Evolutionary conservation across 2,113 vertebrate species (phyloP).

Genomic region (Ochotona curzoniae): DNA sequence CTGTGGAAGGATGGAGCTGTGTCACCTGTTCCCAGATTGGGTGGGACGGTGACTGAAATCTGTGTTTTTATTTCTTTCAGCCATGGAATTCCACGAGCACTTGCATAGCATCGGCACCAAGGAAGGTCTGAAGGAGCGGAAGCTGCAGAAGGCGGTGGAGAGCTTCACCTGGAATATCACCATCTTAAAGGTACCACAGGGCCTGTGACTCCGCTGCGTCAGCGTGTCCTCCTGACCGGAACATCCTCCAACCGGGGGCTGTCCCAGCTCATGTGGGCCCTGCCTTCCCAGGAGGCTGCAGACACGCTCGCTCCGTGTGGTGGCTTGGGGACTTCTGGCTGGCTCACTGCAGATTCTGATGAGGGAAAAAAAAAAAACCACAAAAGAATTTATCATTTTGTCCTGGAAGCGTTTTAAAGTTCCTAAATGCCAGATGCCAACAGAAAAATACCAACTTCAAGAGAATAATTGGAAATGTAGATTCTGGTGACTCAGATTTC

Average conservation of each 20-base stretch:
- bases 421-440: constrained; percentile 20
- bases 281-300: rapidly evolving
- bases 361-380: not conserved
- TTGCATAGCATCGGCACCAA: constrained; percentile 93
- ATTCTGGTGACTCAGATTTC: constrained; percentile 6
- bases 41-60: not conserved
- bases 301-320: rapidly evolving
- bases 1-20: not conserved
- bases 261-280: not conserved
- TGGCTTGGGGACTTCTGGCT: rapidly evolving
- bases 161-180: constrained; percentile 99
- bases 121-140: constrained; percentile 97
- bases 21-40: not conserved
- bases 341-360: not conserved
- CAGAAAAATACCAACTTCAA: constrained; percentile 49
- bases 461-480: not conserved
- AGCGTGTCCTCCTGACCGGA: rapidly evolving
- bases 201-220: rapidly evolving
- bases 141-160: constrained; percentile 96
- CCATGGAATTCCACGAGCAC: constrained; percentile 98
- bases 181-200: constrained; percentile 93
- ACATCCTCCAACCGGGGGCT: rapidly evolving
- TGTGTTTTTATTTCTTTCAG: constrained; percentile 83
- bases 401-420: not conserved
- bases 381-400: not conserved